phyloP scores from a whole-genome alignment of 92 coral and sea anemone genomes.

The Micromussa lordhowensis region DNA sequence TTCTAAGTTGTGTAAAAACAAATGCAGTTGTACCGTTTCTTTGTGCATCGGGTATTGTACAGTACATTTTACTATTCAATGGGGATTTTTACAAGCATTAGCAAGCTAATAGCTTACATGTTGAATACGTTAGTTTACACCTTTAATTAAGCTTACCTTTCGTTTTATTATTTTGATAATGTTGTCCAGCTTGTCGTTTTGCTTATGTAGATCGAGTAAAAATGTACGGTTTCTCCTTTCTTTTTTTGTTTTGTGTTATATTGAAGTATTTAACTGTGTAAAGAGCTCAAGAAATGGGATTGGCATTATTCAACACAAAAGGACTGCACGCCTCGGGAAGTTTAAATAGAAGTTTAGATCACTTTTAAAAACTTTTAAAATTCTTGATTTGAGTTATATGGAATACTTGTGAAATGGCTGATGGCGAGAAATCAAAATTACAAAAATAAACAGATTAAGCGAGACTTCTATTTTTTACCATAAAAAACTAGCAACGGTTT shows the following conservation, averaged over 20 bases:
- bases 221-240: background rate
- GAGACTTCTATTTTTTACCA: background rate
- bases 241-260: background rate
- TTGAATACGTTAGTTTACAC: background rate
- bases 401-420: background rate
- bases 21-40: background rate
- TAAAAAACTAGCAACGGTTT: background rate
- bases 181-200: background rate
- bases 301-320: background rate
- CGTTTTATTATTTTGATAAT: background rate
- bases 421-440: background rate
- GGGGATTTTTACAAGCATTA: too few relatives aligned
- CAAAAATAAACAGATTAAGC: background rate
- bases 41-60: background rate
- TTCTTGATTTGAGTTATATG: background rate
- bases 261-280: background rate
- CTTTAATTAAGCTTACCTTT: background rate
- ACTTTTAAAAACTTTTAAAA: background rate
- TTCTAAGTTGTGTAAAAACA: too few relatives aligned
- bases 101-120: background rate
- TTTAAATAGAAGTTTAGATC: background rate
- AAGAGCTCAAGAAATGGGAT: background rate
- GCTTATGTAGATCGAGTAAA: background rate
- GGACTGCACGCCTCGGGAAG: background rate
- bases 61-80: background rate